phyloP scores from a whole-genome alignment of 2,113 vertebrate species.

The Speoplatyrhinus poulsoni region DNA sequence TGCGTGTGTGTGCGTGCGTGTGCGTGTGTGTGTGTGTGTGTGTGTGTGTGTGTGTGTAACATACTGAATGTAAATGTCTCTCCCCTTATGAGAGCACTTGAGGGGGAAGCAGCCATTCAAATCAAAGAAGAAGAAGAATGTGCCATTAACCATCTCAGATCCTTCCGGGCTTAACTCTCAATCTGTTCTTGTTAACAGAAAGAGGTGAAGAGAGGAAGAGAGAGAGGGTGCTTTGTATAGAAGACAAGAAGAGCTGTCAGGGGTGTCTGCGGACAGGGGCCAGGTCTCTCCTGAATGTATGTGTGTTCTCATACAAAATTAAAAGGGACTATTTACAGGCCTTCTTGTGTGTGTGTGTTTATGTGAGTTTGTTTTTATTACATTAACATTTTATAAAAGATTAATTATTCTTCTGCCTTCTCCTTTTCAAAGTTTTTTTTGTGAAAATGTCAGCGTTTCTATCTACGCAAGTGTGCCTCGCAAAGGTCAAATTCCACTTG shows the following conservation, averaged over 20 bases:
- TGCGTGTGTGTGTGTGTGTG: not conserved
- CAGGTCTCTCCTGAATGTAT: constrained; percentile 40
- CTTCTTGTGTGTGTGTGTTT: constrained; percentile 17
- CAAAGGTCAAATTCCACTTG: not conserved
- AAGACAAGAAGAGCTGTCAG: constrained; percentile 39
- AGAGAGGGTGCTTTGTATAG: constrained; percentile 2
- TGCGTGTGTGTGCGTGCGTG: not conserved
- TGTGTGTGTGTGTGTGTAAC: not conserved
- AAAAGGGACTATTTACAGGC: constrained; percentile 19
- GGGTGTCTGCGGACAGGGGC: constrained; percentile 32
- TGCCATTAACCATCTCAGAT: too few species aligned
- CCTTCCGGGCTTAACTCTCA: too few species aligned
- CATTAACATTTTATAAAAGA: not conserved
- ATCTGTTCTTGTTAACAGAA: too few species aligned
- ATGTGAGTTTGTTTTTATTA: constrained; percentile 7
- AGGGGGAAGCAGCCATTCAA: constrained; percentile 24
- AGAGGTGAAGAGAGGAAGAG: too few species aligned
- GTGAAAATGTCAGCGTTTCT: not conserved
- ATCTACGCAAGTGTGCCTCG: not conserved
- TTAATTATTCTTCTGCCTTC: not conserved
- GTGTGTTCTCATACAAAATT: constrained; percentile 31
- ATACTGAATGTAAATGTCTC: not conserved
- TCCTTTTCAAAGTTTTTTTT: constrained; percentile 24
- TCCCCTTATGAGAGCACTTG: not conserved
- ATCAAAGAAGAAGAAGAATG: constrained; percentile 29